phyloP scores from a whole-genome alignment of 2,113 vertebrate species.

The Cyanoramphus novaezelandiae region DNA sequence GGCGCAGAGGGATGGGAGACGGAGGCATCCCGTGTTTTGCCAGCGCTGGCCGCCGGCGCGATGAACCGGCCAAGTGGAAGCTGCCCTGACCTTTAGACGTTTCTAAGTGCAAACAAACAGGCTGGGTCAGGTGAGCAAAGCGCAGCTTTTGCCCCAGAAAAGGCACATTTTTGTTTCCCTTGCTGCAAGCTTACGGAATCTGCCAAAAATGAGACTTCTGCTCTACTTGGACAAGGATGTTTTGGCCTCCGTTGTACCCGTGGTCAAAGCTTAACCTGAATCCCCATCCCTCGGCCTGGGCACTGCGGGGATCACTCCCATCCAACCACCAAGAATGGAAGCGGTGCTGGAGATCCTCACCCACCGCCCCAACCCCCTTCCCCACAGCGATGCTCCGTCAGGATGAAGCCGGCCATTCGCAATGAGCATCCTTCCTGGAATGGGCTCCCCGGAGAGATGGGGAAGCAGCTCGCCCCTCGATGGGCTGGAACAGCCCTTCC shows the following conservation, averaged over 20 bases:
- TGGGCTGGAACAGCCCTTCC: accelerated
- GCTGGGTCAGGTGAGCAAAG: neutral
- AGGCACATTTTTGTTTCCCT: neutral
- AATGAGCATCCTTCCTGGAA: accelerated
- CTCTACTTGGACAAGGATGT: neutral
- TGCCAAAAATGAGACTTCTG: slow-evolving; percentile 15
- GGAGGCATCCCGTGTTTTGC: neutral
- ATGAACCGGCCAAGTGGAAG: neutral
- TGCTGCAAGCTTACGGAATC: neutral
- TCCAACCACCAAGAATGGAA: neutral
- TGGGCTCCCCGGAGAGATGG: accelerated
- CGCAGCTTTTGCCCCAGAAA: neutral
- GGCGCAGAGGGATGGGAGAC: accelerated
- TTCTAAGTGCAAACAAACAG: neutral
- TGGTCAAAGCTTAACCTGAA: neutral
- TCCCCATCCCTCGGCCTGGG: neutral
- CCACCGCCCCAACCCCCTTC: accelerated
- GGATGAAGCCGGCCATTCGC: accelerated
- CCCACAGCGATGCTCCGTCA: accelerated
- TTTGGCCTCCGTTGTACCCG: neutral
- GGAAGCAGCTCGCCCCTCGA: accelerated
- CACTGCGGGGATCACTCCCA: neutral
- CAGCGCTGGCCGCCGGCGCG: accelerated
- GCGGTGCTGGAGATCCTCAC: accelerated
- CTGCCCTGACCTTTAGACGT: neutral